Base-by-base conservation (phyloP, 30 jellyfish, hydroid and myxozoan species). In the Aurelia aurita region DNA sequence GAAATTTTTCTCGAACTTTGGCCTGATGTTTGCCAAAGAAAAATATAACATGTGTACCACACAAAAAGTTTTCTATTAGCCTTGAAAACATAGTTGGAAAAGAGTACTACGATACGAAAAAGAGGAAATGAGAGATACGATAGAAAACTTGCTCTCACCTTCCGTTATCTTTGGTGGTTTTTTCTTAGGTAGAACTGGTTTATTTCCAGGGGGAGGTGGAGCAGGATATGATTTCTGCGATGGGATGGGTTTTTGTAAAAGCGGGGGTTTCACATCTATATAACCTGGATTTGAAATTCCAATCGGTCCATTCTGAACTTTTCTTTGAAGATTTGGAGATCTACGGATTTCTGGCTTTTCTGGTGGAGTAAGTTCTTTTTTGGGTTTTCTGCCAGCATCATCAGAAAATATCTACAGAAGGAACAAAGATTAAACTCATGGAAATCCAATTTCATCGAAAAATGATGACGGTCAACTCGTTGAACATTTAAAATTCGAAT, bases 211-310 rank as follows among this genome's bases (percentile, higher is more conserved):
- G 3, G 90, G 90, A 59, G 82, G 82, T 3, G 90, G 90, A 0
- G 90, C 90, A 11, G 90, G 90, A 19, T 79, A 79, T n/a, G 90
- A 64, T 59, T 79, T 79, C 82, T 79, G 90, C 34, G 90, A 79
- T 3, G 74, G 90, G 45, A 58, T 20, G 10, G 82, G 82, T 35
- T 66, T 65, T 9, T 47, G 74, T 19, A 20, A 26, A 0, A 63
- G 72, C 14, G 19, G 47, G 21, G 90, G 90, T 15, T 68, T 79
- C 2, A 54, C 29, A 23, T 66, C 79, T 0, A 62, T 28, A 51
- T 79, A 79, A 10, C 62, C 80, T 1, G 90, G 90, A 44, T 79
- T 79, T 16, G 90, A 19, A 18, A 79, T 79, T 25, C 90, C 90
- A 0, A 79, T 46, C 13, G 90, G 90, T 14, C 82, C 82, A 46